Conservation (phyloP, 2,888 invertebrate species). For the Hymenopus coronatus region DNA sequence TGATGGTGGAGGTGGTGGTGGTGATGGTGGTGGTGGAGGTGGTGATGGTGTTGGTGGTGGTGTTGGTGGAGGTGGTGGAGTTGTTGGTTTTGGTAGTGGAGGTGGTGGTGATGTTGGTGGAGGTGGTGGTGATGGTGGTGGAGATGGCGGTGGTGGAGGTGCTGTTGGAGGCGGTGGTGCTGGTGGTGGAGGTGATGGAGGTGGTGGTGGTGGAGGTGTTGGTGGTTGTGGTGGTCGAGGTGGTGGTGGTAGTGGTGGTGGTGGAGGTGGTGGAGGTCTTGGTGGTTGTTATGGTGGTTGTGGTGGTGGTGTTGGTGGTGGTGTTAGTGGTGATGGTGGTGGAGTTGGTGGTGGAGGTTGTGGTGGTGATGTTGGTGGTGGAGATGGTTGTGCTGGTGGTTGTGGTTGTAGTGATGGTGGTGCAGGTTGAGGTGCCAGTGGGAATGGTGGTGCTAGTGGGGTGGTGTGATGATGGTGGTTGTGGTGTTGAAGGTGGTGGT, state of each 20-base stretch:
- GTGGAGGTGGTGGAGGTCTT: neutral
- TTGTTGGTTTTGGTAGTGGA: too few species aligned
- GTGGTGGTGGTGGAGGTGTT: neutral
- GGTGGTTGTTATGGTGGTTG: neutral
- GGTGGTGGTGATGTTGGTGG: too few species aligned
- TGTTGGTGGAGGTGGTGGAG: too few species aligned
- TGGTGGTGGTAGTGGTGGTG: too few species aligned
- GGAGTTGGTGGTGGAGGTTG: too few species aligned
- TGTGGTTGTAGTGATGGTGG: neutral
- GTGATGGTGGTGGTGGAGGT: neutral
- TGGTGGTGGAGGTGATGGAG: neutral
- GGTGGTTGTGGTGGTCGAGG: neutral
- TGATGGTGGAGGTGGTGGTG: neutral
- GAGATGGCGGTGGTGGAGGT: too few species aligned
- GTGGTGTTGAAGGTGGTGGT: neutral
- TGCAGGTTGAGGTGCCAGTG: neutral
- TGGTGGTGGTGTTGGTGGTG: too few species aligned
- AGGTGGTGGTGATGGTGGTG: too few species aligned
- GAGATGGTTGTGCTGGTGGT: neutral
- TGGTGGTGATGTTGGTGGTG: too few species aligned
- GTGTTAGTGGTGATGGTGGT: too few species aligned
- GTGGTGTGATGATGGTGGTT: neutral
- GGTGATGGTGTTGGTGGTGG: too few species aligned
- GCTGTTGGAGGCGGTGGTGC: too few species aligned
- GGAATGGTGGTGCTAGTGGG: neutral